Conservation (phyloP, 2,888 invertebrate species). For the Steromphala cineraria region DNA sequence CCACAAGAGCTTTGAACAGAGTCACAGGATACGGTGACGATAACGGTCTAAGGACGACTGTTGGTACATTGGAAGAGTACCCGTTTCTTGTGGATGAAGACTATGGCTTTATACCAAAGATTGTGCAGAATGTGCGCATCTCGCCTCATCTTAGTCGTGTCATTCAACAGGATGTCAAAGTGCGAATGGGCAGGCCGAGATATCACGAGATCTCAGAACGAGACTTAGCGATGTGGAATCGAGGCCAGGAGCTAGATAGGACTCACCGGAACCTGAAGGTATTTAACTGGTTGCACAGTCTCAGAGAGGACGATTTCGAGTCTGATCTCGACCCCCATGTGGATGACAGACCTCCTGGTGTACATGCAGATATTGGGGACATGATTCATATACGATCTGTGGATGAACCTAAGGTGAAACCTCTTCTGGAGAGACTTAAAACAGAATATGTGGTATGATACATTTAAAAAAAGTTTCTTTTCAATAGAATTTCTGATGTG, state of each 20-base stretch:
- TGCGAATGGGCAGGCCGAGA: constrained; percentile 67
- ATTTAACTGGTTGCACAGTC: constrained; percentile 93
- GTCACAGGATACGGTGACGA: constrained; percentile 62
- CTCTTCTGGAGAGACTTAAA: constrained; percentile 39
- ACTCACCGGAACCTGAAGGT: constrained; percentile 90
- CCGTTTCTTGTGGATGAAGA: constrained; percentile 58
- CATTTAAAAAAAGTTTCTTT: no score
- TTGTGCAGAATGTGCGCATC: constrained; percentile 64
- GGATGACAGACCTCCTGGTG: constrained; percentile 40
- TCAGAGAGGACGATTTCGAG: constrained; percentile 81
- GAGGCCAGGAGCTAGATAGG: constrained; percentile 54
- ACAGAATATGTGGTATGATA: background rate
- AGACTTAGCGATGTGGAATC: constrained; percentile 62
- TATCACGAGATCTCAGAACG: constrained; percentile 58
- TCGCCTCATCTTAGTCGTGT: constrained; percentile 66
- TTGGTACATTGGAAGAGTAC: constrained; percentile 54
- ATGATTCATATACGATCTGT: constrained; percentile 55
- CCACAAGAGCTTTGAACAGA: constrained; percentile 49
- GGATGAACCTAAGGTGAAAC: constrained; percentile 63
- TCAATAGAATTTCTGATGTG: no score
- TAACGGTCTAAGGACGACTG: constrained; percentile 42
- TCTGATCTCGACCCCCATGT: constrained; percentile 43
- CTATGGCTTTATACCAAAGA: constrained; percentile 56
- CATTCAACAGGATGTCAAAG: constrained; percentile 63
- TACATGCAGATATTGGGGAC: constrained; percentile 38